Percentiles rank a stretch among this genome's conserved stretches.
Evolutionary conservation across 2,797 vertebrate species (phyloP).

Genomic region (Leptodactylus fallax): DNA sequence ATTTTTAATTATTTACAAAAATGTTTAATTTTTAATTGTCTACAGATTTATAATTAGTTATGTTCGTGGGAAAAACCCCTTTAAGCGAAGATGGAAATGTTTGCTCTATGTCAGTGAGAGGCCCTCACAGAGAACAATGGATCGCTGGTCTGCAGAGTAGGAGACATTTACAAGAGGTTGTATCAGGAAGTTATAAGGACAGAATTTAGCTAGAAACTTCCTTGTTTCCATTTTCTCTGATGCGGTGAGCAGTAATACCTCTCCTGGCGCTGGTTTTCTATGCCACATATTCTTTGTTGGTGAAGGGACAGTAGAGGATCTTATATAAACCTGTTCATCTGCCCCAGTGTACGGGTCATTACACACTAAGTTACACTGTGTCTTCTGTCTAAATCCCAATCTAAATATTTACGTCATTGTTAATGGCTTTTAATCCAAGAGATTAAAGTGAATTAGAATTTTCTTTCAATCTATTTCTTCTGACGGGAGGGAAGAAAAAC

Average conservation of each 20-base stretch:
- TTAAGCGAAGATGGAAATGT: too few relatives aligned
- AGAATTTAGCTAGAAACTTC: not conserved
- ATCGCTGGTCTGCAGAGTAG: too few relatives aligned
- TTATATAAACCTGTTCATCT: constrained; percentile 8
- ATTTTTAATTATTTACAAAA: too few relatives aligned
- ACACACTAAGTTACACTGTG: not conserved
- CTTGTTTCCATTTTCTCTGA: not conserved
- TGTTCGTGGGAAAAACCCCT: too few relatives aligned
- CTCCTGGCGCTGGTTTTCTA: not conserved
- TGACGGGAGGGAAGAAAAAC: not conserved
- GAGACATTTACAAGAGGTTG: too few relatives aligned
- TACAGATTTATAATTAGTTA: too few relatives aligned
- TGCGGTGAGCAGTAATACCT: not conserved
- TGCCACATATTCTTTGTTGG: not conserved
- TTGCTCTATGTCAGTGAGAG: too few relatives aligned
- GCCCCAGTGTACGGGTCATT: not conserved
- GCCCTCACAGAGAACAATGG: too few relatives aligned
- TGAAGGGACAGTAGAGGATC: not conserved
- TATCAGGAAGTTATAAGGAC: not conserved
- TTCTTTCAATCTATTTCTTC: not conserved
- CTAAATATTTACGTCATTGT: not conserved
- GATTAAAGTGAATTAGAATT: not conserved
- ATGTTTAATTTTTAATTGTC: too few relatives aligned
- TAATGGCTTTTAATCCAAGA: not conserved
- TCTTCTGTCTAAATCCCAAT: not conserved